phyloP scores from a whole-genome alignment of 1,140 invertebrate species.

The Orchesella cincta region DNA sequence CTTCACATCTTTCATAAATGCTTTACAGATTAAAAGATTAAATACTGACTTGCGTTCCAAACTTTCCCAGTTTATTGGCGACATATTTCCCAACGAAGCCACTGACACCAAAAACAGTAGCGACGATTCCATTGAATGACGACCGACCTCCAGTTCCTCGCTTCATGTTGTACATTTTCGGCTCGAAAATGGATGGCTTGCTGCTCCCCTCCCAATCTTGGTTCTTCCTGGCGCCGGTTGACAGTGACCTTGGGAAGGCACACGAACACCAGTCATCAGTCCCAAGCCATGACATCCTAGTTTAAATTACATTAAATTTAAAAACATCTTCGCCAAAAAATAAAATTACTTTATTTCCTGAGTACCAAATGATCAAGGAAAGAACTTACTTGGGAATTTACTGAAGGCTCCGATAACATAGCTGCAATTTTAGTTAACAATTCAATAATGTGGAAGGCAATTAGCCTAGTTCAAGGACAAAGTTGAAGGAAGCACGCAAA shows the following conservation, averaged over 20 bases:
- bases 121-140: constrained; percentile 94
- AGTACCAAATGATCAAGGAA: no score
- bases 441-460: no score
- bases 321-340: no score
- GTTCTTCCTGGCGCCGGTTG: background rate
- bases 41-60: constrained; percentile 71
- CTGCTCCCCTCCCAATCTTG: background rate
- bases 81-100: constrained; percentile 86
- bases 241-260: background rate
- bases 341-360: no score
- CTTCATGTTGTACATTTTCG: constrained; percentile 68
- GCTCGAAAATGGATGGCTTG: constrained; percentile 50
- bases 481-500: no score
- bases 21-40: background rate
- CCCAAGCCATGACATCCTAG: no score
- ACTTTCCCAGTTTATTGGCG: constrained; percentile 84
- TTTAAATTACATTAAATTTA: no score
- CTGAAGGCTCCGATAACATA: no score
- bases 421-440: no score
- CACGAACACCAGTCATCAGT: no score
- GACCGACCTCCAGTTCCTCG: constrained; percentile 89
- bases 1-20: background rate
- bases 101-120: constrained; percentile 91
- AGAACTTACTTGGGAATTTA: no score
- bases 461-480: no score